These are phyloP conservation scores for Holocentrus rufus DNA, from an alignment of 2,797 vertebrate genomes.

Conservation along the genomic window DNA sequence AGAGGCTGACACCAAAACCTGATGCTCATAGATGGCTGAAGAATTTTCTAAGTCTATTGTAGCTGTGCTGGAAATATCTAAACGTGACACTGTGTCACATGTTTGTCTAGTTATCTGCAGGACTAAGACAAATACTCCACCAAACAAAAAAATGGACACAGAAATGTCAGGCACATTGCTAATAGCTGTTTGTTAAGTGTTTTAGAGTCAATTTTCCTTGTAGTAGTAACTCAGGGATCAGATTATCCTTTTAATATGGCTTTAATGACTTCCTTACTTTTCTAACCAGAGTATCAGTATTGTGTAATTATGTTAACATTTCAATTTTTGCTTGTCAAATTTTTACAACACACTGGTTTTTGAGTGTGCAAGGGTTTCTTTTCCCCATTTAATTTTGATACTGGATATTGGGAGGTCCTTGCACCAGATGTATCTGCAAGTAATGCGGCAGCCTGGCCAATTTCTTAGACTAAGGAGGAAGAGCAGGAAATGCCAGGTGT, in stretches of 20 bases:
- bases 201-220: no score
- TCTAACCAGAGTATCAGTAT: conserved; percentile 9
- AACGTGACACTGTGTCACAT: no score
- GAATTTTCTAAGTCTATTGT: no score
- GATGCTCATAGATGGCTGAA: no score
- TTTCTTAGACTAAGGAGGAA: not conserved
- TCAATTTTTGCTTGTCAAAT: not conserved
- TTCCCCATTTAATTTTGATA: not conserved
- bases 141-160: no score
- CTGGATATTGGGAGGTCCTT: not conserved
- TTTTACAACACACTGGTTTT: not conserved
- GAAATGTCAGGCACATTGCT: no score
- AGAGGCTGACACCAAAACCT: no score
- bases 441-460: not conserved
- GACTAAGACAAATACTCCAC: no score
- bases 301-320: not conserved
- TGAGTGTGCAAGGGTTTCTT: not conserved
- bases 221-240: not conserved
- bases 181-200: not conserved
- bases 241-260: not conserved
- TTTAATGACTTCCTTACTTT: not conserved
- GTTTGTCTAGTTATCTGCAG: no score
- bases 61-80: no score
- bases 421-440: not conserved
- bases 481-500: not conserved